Evolutionary conservation across 1,140 invertebrate genomes (phyloP).

Genomic region (Sesamia nonagrioides): DNA sequence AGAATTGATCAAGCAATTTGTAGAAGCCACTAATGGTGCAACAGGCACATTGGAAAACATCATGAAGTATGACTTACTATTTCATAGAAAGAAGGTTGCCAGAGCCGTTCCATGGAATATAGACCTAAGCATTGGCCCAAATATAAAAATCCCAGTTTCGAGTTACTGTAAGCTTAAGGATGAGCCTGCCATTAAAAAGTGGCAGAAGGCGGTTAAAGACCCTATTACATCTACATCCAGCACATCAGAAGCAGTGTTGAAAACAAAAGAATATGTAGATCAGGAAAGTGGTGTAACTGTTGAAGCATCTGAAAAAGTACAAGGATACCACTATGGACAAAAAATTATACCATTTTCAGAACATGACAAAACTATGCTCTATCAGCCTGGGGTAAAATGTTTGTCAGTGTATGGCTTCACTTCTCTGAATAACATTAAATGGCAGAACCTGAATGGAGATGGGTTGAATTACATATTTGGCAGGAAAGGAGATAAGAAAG

Average conservation of each 20-base stretch:
- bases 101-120: slow-evolving; percentile 78
- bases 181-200: slow-evolving; percentile 74
- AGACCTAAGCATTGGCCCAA: slow-evolving; percentile 80
- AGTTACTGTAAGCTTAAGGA: slow-evolving; percentile 77
- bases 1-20: slow-evolving; percentile 68
- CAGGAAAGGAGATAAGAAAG: slow-evolving; percentile 78
- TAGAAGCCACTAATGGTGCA: slow-evolving; percentile 76
- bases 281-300: slow-evolving; percentile 74
- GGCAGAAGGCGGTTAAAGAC: slow-evolving; percentile 74
- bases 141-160: slow-evolving; percentile 84
- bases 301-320: slow-evolving; percentile 70
- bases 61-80: slow-evolving; percentile 78
- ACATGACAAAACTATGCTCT: slow-evolving; percentile 76
- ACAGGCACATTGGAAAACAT: slow-evolving; percentile 78
- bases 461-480: slow-evolving; percentile 82
- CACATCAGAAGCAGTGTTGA: slow-evolving; percentile 66
- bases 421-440: slow-evolving; percentile 73
- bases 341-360: slow-evolving; percentile 79
- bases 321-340: slow-evolving; percentile 81
- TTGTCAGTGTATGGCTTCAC: slow-evolving; percentile 84
- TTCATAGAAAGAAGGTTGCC: slow-evolving; percentile 72
- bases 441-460: slow-evolving; percentile 81
- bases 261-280: slow-evolving; percentile 68
- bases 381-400: slow-evolving; percentile 79
- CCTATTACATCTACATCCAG: slow-evolving; percentile 70